phyloP scores from a whole-genome alignment of 2,888 invertebrate species.

The Falcaria lacertinaria region DNA sequence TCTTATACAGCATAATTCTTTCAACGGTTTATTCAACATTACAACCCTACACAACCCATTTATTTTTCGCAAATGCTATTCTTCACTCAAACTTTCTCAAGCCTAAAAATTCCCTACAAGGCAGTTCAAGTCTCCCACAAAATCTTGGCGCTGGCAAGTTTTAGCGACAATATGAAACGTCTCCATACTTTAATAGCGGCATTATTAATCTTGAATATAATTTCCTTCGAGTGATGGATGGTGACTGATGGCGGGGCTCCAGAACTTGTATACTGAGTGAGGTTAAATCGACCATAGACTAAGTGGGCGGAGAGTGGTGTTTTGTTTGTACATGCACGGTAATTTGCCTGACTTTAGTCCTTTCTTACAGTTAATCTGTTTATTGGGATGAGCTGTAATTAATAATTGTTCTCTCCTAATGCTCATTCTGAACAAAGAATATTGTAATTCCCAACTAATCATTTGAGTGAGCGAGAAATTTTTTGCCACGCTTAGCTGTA shows the following conservation, averaged over 20 bases:
- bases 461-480: too few relatives aligned
- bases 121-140: background rate
- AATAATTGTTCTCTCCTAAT: too few relatives aligned
- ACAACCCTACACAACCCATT: too few relatives aligned
- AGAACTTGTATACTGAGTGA: constrained; percentile 35
- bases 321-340: constrained; percentile 5
- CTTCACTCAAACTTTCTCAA: too few relatives aligned
- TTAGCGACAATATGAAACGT: constrained; percentile 28
- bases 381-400: background rate
- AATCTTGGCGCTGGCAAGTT: background rate
- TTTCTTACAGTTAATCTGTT: constrained; percentile 3
- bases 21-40: too few relatives aligned
- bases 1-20: too few relatives aligned
- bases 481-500: too few relatives aligned
- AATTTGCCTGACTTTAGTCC: constrained; percentile 3
- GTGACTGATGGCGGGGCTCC: constrained; percentile 40
- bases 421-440: too few relatives aligned
- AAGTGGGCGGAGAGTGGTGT: constrained; percentile 1
- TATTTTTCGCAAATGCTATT: background rate
- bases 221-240: constrained; percentile 63
- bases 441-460: too few relatives aligned
- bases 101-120: too few relatives aligned
- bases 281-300: constrained; percentile 27
- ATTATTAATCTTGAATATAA: constrained; percentile 65
- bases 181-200: constrained; percentile 46